phyloP scores from a whole-genome alignment of 2,888 invertebrate genomes.

The Crossocerus cetratus region DNA sequence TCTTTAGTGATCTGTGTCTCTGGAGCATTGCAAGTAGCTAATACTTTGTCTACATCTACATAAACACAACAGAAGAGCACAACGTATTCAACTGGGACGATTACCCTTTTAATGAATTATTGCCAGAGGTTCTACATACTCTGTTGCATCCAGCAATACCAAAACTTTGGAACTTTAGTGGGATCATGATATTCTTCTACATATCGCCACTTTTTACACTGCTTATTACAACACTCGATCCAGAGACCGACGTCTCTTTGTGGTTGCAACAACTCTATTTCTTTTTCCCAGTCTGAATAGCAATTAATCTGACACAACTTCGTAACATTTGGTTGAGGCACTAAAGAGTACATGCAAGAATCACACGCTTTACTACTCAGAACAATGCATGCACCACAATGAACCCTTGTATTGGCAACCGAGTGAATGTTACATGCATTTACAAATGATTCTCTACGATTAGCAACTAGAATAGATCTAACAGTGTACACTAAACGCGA shows the following conservation, averaged over 20 bases:
- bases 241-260: slow-evolving; percentile 79
- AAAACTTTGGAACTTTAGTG: slow-evolving; percentile 79
- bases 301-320: background rate
- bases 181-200: slow-evolving; percentile 79
- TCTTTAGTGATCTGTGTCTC: slow-evolving; percentile 77
- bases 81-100: too few relatives aligned
- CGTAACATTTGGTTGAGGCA: slow-evolving; percentile 3
- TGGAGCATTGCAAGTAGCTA: slow-evolving; percentile 79
- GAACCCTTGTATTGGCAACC: too few relatives aligned
- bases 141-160: slow-evolving; percentile 82
- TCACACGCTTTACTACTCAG: background rate
- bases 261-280: slow-evolving; percentile 77
- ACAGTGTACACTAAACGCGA: slow-evolving; percentile 42
- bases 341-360: slow-evolving; percentile 17
- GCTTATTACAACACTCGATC: slow-evolving; percentile 79
- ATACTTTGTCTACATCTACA: slow-evolving; percentile 77
- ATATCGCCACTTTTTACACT: slow-evolving; percentile 80
- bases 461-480: too few relatives aligned
- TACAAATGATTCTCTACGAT: too few relatives aligned
- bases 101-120: too few relatives aligned
- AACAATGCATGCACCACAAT: too few relatives aligned
- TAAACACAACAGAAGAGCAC: background rate
- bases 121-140: slow-evolving; percentile 71
- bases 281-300: slow-evolving; percentile 14
- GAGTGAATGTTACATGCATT: too few relatives aligned